Evolutionary conservation across 2,888 invertebrate genomes (phyloP), one percentile per base, ranked within the genome.

Genomic region (Lottia gigantea): DNA sequence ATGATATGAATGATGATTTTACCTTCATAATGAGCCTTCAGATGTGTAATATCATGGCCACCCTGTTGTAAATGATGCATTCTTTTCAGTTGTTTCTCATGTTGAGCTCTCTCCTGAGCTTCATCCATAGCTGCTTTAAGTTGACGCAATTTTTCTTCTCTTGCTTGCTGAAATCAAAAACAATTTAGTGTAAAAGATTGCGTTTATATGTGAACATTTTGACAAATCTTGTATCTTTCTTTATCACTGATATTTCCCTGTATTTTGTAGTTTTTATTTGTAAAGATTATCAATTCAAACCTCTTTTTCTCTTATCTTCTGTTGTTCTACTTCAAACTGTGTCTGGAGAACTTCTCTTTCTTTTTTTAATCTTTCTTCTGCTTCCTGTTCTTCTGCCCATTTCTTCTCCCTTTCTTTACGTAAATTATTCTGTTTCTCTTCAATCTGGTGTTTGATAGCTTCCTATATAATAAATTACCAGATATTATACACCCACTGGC

Each of bases 361-460:
- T 62, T 92, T 91, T 74, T 82, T 92, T 74, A 96, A 91, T 74
- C 95, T 91, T 75, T 93, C 90, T 83, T 96, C 95, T 87, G 95
- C 95, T 77, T 94, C 91, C 78, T 92, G 90, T 87, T 97, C 96
- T 87, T 96, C 95, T 81, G 91, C 91, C 75, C 93, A 88, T 77
- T 92, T 91, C 68, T 91, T 90, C 84, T 95, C 94, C 76, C 92
- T 91, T 86, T 96, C 96, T 87, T 94, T 93, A 81, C 92, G 92
- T 16, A 94, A 91, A 68, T 91, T 90, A 81, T 92, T 91, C 83
- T 95, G 95, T 63, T 94, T 92, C 84, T 96, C 96, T 85, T 95
- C 94, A 68, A 96, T 90, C 87, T 96, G 85, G 4, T 80, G 80
- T 68, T 79, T 80, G 19, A 85, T 76, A 7, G 82, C 82, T 61